phyloP scores from a whole-genome alignment of 2,113 vertebrate genomes.

The Circaetus cinerascens region DNA sequence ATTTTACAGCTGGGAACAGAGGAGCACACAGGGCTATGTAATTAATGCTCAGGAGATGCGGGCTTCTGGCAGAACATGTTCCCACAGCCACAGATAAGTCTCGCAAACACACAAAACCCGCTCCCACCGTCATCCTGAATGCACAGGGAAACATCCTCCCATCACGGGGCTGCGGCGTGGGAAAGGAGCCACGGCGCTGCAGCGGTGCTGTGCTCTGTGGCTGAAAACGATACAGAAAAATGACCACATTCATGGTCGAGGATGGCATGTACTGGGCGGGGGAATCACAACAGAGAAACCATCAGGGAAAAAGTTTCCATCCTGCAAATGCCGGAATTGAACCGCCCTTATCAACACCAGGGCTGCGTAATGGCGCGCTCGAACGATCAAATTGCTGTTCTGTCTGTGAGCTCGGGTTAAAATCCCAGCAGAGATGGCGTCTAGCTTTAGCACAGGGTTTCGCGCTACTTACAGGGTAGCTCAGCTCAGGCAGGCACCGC shows the following conservation, averaged over 20 bases:
- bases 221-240: neutral
- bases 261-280: neutral
- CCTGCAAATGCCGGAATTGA: neutral
- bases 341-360: neutral
- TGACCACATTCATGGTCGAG: neutral
- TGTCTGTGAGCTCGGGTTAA: neutral
- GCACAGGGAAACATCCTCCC: neutral
- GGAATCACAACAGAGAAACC: neutral
- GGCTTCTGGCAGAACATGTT: neutral
- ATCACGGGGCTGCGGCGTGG: accelerated
- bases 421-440: neutral
- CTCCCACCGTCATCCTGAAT: neutral
- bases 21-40: neutral
- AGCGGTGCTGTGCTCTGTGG: neutral
- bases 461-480: neutral
- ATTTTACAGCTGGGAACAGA: neutral
- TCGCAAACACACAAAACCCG: neutral
- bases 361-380: neutral
- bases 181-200: neutral
- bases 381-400: neutral
- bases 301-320: neutral
- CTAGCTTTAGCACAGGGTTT: neutral
- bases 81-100: neutral
- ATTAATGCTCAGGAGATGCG: neutral
- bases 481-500: neutral